Evolutionary conservation across 2,797 vertebrate genomes (phyloP), one percentile per base, ranked within the genome.

Genomic region (Typhlichthys subterraneus): DNA sequence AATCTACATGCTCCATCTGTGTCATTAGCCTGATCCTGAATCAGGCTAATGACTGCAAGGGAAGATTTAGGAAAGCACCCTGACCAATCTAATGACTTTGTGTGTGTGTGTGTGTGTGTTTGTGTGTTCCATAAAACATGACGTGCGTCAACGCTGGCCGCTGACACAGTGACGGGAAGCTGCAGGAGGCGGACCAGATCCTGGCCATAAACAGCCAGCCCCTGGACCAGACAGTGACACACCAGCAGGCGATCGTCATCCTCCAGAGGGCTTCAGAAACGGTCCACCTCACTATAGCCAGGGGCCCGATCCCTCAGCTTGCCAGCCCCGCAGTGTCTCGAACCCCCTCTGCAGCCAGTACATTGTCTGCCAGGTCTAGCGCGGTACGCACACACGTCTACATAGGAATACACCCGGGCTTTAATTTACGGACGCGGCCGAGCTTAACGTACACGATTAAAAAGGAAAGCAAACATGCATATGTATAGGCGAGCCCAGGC

Each of bases 131-230:
- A 1, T 42, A 42, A 7, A 29, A 42, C 38, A 42, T 42, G 7
- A 42, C 38, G 8, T 42, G 38, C 8, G 38, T 42, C 38, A 42
- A 10, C 9, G 8, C 38, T 42, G 38, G 38, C 12, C 29, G 31
- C 0, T 45, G 3, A 54, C 29, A 12, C 72, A 99, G 98, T 61
- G 97, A 98, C 80, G 97, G 97, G 75, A 95, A 95, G 74, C 91
- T 99, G 68, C 95, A 92, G 81, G 97, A 99, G 84, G 95, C 94
- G 0, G 98, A 99, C 88, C 98, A 99, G 88, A 99, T 99, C 80
- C 88, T 99, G 70, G 93, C 96, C 73, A 98, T 99, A 82, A 98
- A 98, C 0, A 92, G 95, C 49, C 95, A 96, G 84, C 85, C 90
- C 0, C 91, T 99, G 67, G 97, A 99, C 86, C 93, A 95, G 86